Base-by-base conservation (phyloP, 2,797 vertebrate species). In the Triplophysa yarkandensis region DNA sequence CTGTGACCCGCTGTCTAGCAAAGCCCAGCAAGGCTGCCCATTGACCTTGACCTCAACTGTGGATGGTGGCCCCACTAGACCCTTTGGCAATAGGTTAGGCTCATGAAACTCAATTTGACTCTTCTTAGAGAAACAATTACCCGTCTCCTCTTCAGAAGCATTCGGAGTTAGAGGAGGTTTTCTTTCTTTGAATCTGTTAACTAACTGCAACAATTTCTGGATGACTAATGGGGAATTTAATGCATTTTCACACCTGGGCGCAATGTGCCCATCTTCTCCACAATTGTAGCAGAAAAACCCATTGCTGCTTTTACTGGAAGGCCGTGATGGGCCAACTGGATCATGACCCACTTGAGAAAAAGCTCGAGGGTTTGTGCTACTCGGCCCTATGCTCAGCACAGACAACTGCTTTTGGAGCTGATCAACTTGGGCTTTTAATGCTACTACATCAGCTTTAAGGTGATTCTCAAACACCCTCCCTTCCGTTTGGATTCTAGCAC, bases 181-280 rank as follows among this genome's bases (percentile, higher is more conserved):
- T 44, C 41, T 44, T 4, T 44, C 43, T 5, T 44, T 17, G 4
- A 16, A 17, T 17, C 17, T 44, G 2, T 16, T 4, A 4, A 44
- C 2, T 17, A 57, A n/a, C 16, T 17, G 41, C 0, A 44, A 1
- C 41, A 44, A 5, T 5, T 44, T 44, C 41, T 44, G 41, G 4
- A 44, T 44, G 3, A 44, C 41, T 17, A 16, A 17, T 0, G 41
- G 0, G 1, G 41, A 4, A 64, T 76, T 21, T 30, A 13, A 48
- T 34, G 55, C 6, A 6, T 16, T 27, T 11, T 30, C 27, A 30
- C 54, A 57, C 14, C 14, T 1, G 27, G 13, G 28, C 2, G 41
- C 13, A 44, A 65, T 16, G 5, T 83, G 79, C 0, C 76, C 73
- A 13, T 50, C 62, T 28, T 78, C 72, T 2, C 78, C 58, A 57